Conservation (phyloP, 2,113 vertebrate genomes). For the Pithys albifrons region DNA sequence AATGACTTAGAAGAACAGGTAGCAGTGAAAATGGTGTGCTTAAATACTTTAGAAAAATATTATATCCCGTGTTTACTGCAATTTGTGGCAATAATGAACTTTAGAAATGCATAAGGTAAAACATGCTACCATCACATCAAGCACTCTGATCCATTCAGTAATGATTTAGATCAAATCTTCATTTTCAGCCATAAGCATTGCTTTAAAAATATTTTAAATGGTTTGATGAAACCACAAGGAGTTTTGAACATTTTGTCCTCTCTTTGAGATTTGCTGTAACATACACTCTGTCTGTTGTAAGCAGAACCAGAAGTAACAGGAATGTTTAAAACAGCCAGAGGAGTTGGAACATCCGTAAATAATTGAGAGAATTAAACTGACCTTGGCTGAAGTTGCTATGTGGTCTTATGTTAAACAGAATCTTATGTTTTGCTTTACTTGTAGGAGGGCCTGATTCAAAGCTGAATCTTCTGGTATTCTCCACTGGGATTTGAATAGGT, state of each 20-base stretch:
- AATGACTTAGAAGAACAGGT: background rate
- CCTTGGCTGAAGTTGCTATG: background rate
- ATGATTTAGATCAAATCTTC: background rate
- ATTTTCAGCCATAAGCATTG: background rate
- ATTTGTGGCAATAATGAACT: background rate
- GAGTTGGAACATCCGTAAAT: background rate
- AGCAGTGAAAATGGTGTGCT: background rate
- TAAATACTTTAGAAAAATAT: background rate
- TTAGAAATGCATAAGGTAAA: background rate
- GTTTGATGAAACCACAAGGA: background rate
- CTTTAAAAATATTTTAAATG: background rate
- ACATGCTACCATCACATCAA: background rate
- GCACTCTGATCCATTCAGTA: background rate
- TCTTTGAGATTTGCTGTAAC: background rate
- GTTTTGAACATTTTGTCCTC: background rate
- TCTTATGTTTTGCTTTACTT: background rate
- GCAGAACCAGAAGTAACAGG: conserved; percentile 11
- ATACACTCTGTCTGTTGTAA: background rate
- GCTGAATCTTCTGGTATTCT: background rate
- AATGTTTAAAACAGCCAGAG: background rate
- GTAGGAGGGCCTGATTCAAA: background rate
- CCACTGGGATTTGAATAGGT: background rate
- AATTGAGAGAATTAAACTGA: background rate
- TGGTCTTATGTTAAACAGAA: background rate
- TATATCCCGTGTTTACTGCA: background rate